Percentiles rank a stretch among this genome's conserved stretches.
These are phyloP conservation scores for Fulica atra DNA, from an alignment of 2,113 vertebrate species.

Conservation along the genomic window DNA sequence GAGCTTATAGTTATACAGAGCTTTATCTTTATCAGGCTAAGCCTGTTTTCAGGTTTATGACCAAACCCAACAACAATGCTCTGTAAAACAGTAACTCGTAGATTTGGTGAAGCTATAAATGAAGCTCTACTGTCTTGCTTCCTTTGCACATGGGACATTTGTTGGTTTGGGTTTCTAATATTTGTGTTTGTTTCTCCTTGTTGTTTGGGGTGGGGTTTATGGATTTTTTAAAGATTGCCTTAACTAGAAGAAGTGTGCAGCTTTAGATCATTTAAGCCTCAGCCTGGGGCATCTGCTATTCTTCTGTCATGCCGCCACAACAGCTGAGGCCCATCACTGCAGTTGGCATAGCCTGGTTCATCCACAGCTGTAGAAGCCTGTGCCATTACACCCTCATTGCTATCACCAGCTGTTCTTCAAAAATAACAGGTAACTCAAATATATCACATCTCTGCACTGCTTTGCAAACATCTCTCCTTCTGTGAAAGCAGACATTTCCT, in stretches of 20 bases:
- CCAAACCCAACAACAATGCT: not conserved
- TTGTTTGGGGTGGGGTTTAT: not conserved
- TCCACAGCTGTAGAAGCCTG: not conserved
- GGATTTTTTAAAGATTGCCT: not conserved
- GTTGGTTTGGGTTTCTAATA: not conserved
- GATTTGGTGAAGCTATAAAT: not conserved
- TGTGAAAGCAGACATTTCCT: not conserved
- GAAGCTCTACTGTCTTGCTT: not conserved
- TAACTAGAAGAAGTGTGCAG: not conserved
- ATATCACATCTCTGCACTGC: fast-evolving
- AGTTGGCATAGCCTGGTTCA: not conserved
- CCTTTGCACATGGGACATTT: not conserved
- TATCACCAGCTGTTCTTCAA: fast-evolving
- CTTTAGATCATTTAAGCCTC: not conserved
- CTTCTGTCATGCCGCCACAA: too few species aligned
- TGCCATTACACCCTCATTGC: not conserved
- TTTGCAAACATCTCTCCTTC: fast-evolving
- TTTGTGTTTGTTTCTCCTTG: not conserved
- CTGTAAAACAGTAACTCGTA: not conserved
- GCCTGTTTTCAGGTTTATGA: not conserved
- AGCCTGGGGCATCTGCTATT: fast-evolving
- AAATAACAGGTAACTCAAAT: not conserved
- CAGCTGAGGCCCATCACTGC: not conserved
- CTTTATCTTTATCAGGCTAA: not conserved
- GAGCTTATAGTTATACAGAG: not conserved